Evolutionary conservation across 1,140 invertebrate species (phyloP).

Genomic region (Coelopa frigida): DNA sequence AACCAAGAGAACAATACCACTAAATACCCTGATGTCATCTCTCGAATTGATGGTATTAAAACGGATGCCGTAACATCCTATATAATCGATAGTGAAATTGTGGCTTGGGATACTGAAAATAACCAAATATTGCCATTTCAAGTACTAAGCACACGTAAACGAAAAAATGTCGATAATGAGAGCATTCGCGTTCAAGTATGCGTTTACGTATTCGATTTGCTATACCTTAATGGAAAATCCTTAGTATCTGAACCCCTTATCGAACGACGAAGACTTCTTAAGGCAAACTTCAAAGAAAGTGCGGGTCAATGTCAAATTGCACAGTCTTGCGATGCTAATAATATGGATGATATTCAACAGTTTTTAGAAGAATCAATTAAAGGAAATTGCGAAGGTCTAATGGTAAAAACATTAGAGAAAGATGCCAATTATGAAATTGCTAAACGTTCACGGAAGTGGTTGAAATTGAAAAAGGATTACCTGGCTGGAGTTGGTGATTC

Average conservation of each 20-base stretch:
- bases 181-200: constrained; percentile 97
- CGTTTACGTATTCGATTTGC: constrained; percentile 94
- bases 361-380: constrained; percentile 95
- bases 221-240: constrained; percentile 88
- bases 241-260: constrained; percentile 74
- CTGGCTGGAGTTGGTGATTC: constrained; percentile 92
- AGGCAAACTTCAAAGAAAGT: constrained; percentile 65
- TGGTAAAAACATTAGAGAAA: constrained; percentile 93
- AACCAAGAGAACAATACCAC: constrained; percentile 98
- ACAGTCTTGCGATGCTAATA: constrained; percentile 71
- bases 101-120: constrained; percentile 89
- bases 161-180: constrained; percentile 83
- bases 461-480: constrained; percentile 98
- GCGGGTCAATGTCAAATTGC: constrained; percentile 88
- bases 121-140: constrained; percentile 96
- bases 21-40: constrained; percentile 96
- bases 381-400: constrained; percentile 96
- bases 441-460: constrained; percentile 93
- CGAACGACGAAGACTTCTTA: constrained; percentile 67
- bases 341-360: constrained; percentile 87
- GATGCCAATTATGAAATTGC: constrained; percentile 98
- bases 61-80: constrained; percentile 66
- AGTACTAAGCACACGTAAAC: constrained; percentile 89
- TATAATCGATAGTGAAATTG: constrained; percentile 94
- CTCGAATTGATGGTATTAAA: constrained; percentile 57